Percentiles rank a stretch among this genome's conserved stretches.
These are phyloP conservation scores for Gymnorhina tibicen DNA, from an alignment of 2,113 vertebrate genomes.

Conservation along the genomic window DNA sequence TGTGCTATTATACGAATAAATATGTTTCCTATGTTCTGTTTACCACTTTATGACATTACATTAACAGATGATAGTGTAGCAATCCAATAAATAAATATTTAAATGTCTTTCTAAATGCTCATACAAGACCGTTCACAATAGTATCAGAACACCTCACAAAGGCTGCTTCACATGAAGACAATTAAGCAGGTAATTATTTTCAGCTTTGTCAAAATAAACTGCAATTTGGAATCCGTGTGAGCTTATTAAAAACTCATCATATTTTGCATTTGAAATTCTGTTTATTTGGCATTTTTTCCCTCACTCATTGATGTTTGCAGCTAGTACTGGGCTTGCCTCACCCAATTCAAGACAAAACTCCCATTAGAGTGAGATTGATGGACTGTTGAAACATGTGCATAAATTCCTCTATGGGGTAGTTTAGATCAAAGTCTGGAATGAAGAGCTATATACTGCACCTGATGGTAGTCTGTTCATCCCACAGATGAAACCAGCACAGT, in stretches of 20 bases:
- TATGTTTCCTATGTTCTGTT: neutral
- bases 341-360: neutral
- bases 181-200: conserved; percentile 44
- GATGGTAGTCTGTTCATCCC: neutral
- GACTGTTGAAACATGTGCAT: neutral
- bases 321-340: neutral
- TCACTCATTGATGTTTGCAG: neutral
- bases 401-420: neutral
- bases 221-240: conserved; percentile 6
- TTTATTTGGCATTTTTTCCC: neutral
- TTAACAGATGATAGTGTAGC: neutral
- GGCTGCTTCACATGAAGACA: neutral
- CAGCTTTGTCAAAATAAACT: conserved; percentile 35
- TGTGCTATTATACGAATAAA: neutral
- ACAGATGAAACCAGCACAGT: neutral
- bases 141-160: neutral
- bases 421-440: neutral
- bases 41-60: neutral
- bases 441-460: neutral
- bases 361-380: neutral
- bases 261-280: conserved; percentile 10
- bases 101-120: neutral
- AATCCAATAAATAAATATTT: conserved; percentile 7
- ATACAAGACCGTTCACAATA: neutral
- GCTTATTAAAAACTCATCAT: conserved; percentile 17